Percentiles rank a stretch among this genome's conserved stretches.
phyloP scores from a whole-genome alignment of 2,888 invertebrate genomes.

The Cyclophora albipunctata region DNA sequence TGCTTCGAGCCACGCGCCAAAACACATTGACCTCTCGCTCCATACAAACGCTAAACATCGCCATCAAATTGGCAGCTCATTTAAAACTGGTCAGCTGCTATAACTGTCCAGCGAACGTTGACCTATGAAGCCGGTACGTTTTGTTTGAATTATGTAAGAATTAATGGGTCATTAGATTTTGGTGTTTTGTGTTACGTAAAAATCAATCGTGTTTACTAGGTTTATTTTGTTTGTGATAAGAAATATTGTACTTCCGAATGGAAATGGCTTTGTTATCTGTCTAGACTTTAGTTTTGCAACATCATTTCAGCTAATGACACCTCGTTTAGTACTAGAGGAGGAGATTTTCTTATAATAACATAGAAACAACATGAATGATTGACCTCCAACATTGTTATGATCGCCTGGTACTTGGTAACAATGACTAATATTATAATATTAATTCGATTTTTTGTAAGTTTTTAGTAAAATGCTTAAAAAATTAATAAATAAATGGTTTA shows the following conservation, averaged over 20 bases:
- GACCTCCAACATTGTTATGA: too few relatives aligned
- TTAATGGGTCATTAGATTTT: slow-evolving; percentile 14
- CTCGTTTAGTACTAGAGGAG: too few relatives aligned
- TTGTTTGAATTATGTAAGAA: not conserved
- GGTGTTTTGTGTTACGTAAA: slow-evolving; percentile 38
- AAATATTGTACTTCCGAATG: slow-evolving; percentile 24
- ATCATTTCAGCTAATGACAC: too few relatives aligned
- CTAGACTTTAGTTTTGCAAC: too few relatives aligned
- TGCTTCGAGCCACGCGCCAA: slow-evolving; percentile 35
- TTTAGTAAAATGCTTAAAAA: too few relatives aligned
- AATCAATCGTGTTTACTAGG: slow-evolving; percentile 31
- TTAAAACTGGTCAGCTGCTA: not conserved
- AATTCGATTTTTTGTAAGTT: too few relatives aligned
- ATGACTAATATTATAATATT: too few relatives aligned
- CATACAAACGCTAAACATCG: not conserved
- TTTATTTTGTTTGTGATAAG: slow-evolving; percentile 34
- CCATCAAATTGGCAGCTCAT: not conserved
- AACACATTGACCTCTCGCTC: slow-evolving; percentile 36
- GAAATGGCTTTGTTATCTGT: not conserved
- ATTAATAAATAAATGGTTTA: too few relatives aligned
- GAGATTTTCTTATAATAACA: too few relatives aligned
- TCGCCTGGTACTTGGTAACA: too few relatives aligned
- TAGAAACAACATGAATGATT: too few relatives aligned
- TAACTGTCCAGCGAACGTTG: not conserved
- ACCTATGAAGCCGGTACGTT: not conserved